These are phyloP conservation scores for Phengaris arion DNA, from an alignment of 2,888 invertebrate genomes.

Conservation along the genomic window DNA sequence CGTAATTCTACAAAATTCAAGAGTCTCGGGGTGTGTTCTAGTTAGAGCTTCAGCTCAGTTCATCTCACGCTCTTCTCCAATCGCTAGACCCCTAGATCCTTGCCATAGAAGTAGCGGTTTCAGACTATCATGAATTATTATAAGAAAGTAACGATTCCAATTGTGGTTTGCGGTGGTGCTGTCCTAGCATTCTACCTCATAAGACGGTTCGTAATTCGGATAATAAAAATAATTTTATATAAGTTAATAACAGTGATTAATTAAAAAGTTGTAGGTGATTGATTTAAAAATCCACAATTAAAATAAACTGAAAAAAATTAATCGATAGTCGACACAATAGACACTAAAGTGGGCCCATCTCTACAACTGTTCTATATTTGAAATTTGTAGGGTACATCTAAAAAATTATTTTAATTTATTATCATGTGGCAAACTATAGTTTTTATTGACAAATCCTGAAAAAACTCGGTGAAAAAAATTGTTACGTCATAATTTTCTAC, in stretches of 20 bases:
- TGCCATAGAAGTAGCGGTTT: slow-evolving; percentile 48
- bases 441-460: background rate
- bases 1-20: slow-evolving; percentile 71
- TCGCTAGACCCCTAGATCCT: slow-evolving; percentile 47
- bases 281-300: no score
- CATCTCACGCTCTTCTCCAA: slow-evolving; percentile 53
- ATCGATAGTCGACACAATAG: slow-evolving; percentile 13
- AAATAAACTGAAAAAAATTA: background rate
- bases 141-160: slow-evolving; percentile 73
- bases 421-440: background rate
- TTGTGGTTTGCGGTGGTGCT: slow-evolving; percentile 76
- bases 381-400: background rate
- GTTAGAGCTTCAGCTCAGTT: slow-evolving; percentile 59
- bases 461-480: background rate
- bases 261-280: background rate
- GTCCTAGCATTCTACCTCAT: slow-evolving; percentile 77
- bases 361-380: background rate
- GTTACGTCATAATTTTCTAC: slow-evolving; percentile 4
- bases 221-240: slow-evolving; percentile 31
- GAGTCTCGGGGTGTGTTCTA: slow-evolving; percentile 73
- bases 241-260: background rate
- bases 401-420: background rate
- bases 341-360: background rate
- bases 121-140: slow-evolving; percentile 69
- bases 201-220: slow-evolving; percentile 69